Evolutionary conservation across 2,888 invertebrate genomes (phyloP).

Genomic region (Plagiodera versicolora): DNA sequence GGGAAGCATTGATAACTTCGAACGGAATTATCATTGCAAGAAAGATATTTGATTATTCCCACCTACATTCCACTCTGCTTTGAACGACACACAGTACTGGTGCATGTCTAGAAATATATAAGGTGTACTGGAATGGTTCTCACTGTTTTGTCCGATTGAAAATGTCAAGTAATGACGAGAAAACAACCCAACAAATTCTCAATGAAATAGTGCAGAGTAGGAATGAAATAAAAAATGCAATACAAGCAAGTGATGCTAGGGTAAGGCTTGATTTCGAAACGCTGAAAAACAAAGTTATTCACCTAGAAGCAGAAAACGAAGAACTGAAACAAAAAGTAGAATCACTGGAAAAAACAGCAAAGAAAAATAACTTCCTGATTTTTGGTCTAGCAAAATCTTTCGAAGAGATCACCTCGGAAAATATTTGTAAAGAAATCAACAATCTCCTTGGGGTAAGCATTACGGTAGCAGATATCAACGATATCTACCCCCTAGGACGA

Average conservation of each 20-base stretch:
- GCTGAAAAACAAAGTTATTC: background rate
- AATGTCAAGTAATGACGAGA: background rate
- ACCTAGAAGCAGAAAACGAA: background rate
- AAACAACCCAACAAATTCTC: background rate
- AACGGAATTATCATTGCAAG: background rate
- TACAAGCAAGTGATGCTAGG: constrained; percentile 5
- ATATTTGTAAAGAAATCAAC: background rate
- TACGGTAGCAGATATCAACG: no score
- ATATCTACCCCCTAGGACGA: no score
- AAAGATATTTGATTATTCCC: background rate
- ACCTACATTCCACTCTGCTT: background rate
- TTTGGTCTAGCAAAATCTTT: no score
- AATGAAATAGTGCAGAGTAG: background rate
- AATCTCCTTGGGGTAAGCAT: background rate
- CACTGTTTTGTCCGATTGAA: constrained; percentile 1
- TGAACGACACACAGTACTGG: no score
- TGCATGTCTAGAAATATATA: no score
- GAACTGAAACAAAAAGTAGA: constrained; percentile 2
- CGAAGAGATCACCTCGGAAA: background rate
- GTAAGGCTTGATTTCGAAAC: background rate
- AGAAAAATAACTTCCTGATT: no score
- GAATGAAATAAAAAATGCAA: constrained; percentile 1
- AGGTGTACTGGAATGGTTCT: no score
- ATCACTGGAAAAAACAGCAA: background rate
- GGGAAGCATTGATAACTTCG: background rate